These are phyloP conservation scores for Gulo gulo DNA, from an alignment of 2,113 vertebrate species.

Conservation along the genomic window DNA sequence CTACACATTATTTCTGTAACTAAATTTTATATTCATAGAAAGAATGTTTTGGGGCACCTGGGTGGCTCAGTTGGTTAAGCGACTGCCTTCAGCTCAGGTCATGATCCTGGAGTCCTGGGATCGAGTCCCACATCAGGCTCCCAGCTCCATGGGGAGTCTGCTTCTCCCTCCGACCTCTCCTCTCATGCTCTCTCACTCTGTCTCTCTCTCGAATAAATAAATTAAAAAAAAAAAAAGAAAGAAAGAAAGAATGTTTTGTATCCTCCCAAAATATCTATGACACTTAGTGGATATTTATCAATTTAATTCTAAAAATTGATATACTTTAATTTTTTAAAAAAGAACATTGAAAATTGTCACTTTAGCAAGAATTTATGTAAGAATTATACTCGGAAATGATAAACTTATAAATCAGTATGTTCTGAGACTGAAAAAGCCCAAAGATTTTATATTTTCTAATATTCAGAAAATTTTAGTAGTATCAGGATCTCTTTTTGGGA, in stretches of 20 bases:
- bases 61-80: too few species aligned
- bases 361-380: not conserved
- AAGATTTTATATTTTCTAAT: not conserved
- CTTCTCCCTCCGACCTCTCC: too few species aligned
- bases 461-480: not conserved
- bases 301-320: conserved; percentile 18
- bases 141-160: too few species aligned
- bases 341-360: not conserved
- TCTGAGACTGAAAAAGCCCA: not conserved
- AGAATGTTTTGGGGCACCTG: not conserved
- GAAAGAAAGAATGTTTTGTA: not conserved
- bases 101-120: too few species aligned
- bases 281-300: not conserved
- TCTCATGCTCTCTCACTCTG: too few species aligned
- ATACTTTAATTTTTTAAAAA: not conserved
- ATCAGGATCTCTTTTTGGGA: not conserved
- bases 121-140: too few species aligned
- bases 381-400: not conserved
- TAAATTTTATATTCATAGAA: not conserved
- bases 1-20: not conserved
- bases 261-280: not conserved
- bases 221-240: not conserved
- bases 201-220: too few species aligned
- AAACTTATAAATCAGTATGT: not conserved
- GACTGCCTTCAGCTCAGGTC: too few species aligned